These are phyloP conservation scores for Eulemur mongoz DNA, from an alignment of 2,797 vertebrate genomes.

Conservation along the genomic window DNA sequence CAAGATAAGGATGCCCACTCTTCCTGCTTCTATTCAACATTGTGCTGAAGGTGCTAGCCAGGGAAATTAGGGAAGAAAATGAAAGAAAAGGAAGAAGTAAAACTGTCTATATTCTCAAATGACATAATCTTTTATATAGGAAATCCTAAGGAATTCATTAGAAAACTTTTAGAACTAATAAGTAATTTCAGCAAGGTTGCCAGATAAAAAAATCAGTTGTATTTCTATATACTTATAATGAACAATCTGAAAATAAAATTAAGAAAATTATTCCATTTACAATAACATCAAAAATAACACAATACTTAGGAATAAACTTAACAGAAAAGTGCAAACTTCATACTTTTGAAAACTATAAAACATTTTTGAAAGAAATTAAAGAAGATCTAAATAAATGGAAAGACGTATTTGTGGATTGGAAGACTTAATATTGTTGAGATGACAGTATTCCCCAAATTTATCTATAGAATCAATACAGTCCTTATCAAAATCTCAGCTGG, in stretches of 20 bases:
- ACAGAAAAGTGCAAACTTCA: not conserved
- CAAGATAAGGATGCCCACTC: not conserved
- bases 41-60: not conserved
- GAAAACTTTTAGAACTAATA: not conserved
- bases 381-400: not conserved
- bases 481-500: not conserved
- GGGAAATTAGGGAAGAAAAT: not conserved
- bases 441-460: not conserved
- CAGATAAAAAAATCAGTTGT: not conserved
- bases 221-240: not conserved
- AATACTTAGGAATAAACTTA: not conserved
- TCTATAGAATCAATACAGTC: not conserved
- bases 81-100: slow-evolving; percentile 9
- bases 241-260: not conserved
- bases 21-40: not conserved
- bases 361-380: not conserved
- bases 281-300: not conserved
- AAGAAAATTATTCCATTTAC: not conserved
- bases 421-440: not conserved
- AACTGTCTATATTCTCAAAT: not conserved
- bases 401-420: not conserved
- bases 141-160: not conserved
- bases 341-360: slow-evolving; percentile 3
- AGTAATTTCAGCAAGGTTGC: not conserved
- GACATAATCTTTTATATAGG: not conserved